Evolutionary conservation across 2,888 invertebrate species (phyloP), one percentile per base, ranked within the genome.

Genomic region (Loripinus fragilis): DNA sequence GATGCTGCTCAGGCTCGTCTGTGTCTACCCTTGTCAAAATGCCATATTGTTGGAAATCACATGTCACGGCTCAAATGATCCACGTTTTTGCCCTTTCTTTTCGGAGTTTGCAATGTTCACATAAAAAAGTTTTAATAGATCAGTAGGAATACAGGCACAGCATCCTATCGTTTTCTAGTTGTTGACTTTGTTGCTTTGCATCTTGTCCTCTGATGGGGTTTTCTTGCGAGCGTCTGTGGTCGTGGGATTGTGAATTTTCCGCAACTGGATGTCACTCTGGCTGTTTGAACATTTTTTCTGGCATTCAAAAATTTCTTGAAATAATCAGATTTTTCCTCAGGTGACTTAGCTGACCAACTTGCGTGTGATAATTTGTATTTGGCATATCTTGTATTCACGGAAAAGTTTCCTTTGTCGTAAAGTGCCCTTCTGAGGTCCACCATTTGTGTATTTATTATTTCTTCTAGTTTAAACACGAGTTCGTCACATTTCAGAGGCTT

Each of bases 331-430:
- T 55, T 55, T 7, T 55, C 55, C 7, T 55, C 55, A 17, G 7
- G 8, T 25, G 55, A 25, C 55, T 55, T 55, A 8, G 55, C 55
- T 8, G n/a, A 30, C 74, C 69, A 68, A 10, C 68, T 60, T 52
- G 60, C 38, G 15, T 8, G 28, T 12, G 55, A 25, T 25, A 55
- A 3, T 28, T 55, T 55, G 28, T 55, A 28, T 28, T 25, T 55
- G 23, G 8, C 55, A 55, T 28, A 20, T 12, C 55, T 25, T 28
- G 55, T 25, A 55, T 2, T 2, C 5, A 80, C 25, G 1, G 23
- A 41, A 45, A 68, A 85, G 45, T 85, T 80, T 5, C 81, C 78
- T 8, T 17, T 71, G n/a, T 76, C 78, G 42, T 85, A 72, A 23
- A 80, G 23, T 3, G 82, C 74, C 7, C 82, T 45, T 38, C 74